Base-by-base conservation (phyloP, 2,888 invertebrate genomes). In the Microplitis deprimator region DNA sequence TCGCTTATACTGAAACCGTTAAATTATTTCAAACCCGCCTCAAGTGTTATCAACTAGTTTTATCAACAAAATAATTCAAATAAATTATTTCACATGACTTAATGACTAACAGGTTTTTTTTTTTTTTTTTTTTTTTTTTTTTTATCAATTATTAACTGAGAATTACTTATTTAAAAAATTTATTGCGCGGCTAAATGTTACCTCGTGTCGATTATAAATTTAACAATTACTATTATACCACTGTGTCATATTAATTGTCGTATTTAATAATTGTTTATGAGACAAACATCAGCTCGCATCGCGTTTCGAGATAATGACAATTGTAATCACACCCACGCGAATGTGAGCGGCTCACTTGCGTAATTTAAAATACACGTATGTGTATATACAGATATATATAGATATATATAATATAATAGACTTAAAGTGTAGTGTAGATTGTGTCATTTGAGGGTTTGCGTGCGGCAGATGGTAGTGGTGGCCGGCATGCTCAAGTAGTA, bases 371-470 rank as follows among this genome's bases (percentile, higher is more conserved):
- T 72, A 62, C 60, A 67, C 61, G 59, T 61, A 41, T 41, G 13
- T 40, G 17, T n/a, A 65, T 7, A 29, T 20, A 64, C 41, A 6
- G 64, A 73, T 13, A 10, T 1, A 20, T 2, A 20, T 20, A 20
- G 1, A 20, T 20, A 50, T 6, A 50, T 8, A 50, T 50, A 50
- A 50, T 50, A 50, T 50, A 50, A 50, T 50, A 50, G 50, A 13
- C 50, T 50, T 50, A 50, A 50, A 50, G 50, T 50, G 50, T 65
- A 50, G 50, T 50, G 50, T 65, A 50, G 62, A 72, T 72, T 76
- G 76, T 72, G 76, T 76, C 76, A 76, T 76, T 61, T 59, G 13
- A n/a, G 72, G 20, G 17, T 71, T 76, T 76, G 76, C 76, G 76
- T 76, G 76, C 39, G 17, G 8, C 50, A 13, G 50, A 50, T 50